These are phyloP conservation scores for Anthopleura sola DNA, from an alignment of 64 coral and sea anemone species.

Conservation along the genomic window DNA sequence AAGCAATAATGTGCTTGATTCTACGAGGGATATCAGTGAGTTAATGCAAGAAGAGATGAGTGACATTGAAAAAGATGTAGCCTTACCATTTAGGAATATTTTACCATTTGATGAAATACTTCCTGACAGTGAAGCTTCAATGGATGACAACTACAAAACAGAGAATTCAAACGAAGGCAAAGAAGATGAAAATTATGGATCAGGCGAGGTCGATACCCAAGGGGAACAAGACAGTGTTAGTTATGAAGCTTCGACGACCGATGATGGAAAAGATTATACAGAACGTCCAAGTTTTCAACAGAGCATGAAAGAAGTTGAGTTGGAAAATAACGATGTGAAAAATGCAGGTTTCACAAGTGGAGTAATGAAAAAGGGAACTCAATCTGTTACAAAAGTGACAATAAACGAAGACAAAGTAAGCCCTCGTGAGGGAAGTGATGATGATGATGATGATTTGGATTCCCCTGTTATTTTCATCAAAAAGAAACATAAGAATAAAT, in stretches of 20 bases:
- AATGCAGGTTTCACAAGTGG: not conserved
- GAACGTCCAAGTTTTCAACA: not conserved
- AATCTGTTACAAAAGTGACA: not conserved
- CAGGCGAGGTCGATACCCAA: conserved; percentile 6
- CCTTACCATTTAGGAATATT: not conserved
- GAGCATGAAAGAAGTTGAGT: not conserved
- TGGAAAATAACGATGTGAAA: not conserved
- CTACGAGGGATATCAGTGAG: not conserved
- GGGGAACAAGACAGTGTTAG: conserved; percentile 12
- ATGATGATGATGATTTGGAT: not conserved
- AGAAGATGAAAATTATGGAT: conserved; percentile 19
- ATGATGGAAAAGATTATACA: conserved; percentile 6
- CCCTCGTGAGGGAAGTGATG: not conserved
- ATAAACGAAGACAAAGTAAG: not conserved
- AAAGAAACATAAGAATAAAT: not conserved
- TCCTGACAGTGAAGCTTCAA: not conserved
- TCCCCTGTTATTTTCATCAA: not conserved
- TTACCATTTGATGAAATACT: not conserved
- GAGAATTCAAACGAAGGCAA: conserved; percentile 7
- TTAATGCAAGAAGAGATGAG: not conserved
- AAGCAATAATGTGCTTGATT: not conserved
- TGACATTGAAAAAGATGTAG: not conserved
- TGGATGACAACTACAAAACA: not conserved
- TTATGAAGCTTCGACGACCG: not conserved
- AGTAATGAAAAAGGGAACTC: not conserved